Base-by-base conservation (phyloP, 2,113 vertebrate genomes). In the Esox niger region DNA sequence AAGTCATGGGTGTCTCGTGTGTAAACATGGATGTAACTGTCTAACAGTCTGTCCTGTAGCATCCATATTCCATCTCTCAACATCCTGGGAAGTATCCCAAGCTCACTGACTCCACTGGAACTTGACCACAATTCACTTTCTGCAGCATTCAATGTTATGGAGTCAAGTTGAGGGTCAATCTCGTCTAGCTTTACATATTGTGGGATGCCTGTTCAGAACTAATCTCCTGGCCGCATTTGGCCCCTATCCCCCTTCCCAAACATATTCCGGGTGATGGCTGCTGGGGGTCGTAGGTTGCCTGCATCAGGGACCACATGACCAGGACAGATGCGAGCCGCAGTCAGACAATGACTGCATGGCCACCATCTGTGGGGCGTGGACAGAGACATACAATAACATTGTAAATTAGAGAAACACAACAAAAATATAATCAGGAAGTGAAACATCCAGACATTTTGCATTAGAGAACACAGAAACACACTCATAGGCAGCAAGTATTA, bases 41-140 rank as follows among this genome's bases (percentile, higher is more conserved):
- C 35, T 38, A 6, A 38, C 35, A 6, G 35, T 38, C 35, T 38
- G 35, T 38, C 11, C 35, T 38, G 11, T 38, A 38, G 5, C 35
- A 11, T 38, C n/a, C n/a, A n/a, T n/a, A n/a, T 23, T 35, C 73
- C 76, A 74, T 78, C 76, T 78, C 21, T 64, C 46, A 6, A 15
- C 8, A 23, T 52, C 30, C 20, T 43, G n/a, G 62, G 60, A 64
- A 70, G 26, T 15, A 9, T 65, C 15, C 46, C 64, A 38, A 31
- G 56, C 30, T 70, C 63, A 56, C 27, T 55, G 43, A 32, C 25
- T 20, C 30, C 20, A 66, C 63, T 69, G 75, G 73, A 78, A 73
- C 75, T 75, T 75, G 63, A 71, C 49, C 55, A 26, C 62, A 38
- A n/a, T 64, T 61, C 33, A 23, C 52, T 56, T 38, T 6, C 26